A percentile compares a stretch with the other conserved stretches of the same genome.
Evolutionary conservation across 2,797 vertebrate genomes (phyloP).

Genomic region (Acanthurus leucopareius): DNA sequence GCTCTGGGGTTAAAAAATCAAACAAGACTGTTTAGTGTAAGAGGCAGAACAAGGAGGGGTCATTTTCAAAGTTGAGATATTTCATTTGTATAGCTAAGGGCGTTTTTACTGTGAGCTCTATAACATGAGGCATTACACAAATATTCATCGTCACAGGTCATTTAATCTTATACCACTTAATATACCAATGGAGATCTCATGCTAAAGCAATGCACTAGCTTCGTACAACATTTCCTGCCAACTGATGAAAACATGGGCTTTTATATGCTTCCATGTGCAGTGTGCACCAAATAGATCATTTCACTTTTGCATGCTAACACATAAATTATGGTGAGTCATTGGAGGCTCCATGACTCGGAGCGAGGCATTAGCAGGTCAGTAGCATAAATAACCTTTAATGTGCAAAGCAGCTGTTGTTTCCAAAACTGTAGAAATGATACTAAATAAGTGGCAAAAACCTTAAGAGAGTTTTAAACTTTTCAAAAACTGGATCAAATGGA

Average conservation of each 20-base stretch:
- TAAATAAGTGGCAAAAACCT: not conserved
- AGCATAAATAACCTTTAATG: slow-evolving; percentile 19
- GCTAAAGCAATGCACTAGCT: slow-evolving; percentile 5
- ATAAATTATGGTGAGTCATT: not conserved
- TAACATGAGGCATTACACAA: slow-evolving; percentile 25
- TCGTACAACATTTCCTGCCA: slow-evolving; percentile 7
- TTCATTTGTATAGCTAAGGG: slow-evolving; percentile 7
- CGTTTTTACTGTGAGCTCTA: slow-evolving; percentile 3
- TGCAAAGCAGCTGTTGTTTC: slow-evolving; percentile 6
- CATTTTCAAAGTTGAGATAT: slow-evolving; percentile 13
- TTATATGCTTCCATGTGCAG: not conserved
- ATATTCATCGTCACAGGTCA: slow-evolving; percentile 34
- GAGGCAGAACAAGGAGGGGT: not conserved
- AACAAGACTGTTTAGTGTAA: slow-evolving; percentile 2
- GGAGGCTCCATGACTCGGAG: slow-evolving; percentile 9
- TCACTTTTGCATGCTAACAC: slow-evolving; percentile 3
- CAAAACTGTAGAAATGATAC: slow-evolving; percentile 6
- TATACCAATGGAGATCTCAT: slow-evolving; percentile 21
- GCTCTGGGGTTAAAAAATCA: slow-evolving; percentile 8
- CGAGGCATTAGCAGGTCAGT: slow-evolving; percentile 9
- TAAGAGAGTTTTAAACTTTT: slow-evolving; percentile 1
- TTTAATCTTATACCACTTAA: slow-evolving; percentile 1
- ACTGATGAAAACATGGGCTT: slow-evolving; percentile 7
- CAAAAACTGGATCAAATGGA: not conserved
- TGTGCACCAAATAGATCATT: slow-evolving; percentile 9